Evolutionary conservation across 2,888 invertebrate genomes (phyloP).

Genomic region (Leuctra nigra): DNA sequence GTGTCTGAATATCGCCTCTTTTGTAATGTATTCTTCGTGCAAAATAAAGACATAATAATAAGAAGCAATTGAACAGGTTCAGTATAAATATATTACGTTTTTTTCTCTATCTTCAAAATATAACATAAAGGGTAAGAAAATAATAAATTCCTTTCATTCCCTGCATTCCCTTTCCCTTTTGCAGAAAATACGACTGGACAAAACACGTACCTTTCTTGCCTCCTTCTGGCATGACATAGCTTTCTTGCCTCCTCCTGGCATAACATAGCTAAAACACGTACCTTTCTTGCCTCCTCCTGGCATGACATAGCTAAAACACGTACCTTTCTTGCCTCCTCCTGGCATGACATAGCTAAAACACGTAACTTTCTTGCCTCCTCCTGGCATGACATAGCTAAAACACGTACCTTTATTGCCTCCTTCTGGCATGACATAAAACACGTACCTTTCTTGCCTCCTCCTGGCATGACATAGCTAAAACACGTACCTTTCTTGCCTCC

Average conservation of each 20-base stretch:
- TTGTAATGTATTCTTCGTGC: no score
- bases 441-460: conserved; percentile 36
- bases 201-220: no score
- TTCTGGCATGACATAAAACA: conserved; percentile 36
- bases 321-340: conserved; percentile 36
- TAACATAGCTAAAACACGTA: conserved; percentile 36
- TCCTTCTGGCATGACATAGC: conserved; percentile 36
- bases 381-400: conserved; percentile 36
- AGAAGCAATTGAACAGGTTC: no score
- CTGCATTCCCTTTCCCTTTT: no score
- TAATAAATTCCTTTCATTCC: no score
- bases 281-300: conserved; percentile 36
- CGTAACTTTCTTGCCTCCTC: conserved; percentile 36
- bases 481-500: conserved; percentile 37
- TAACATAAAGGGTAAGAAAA: no score
- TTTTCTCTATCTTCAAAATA: no score
- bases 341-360: conserved; percentile 36
- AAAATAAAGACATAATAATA: no score
- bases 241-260: conserved; percentile 36
- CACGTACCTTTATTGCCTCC: conserved; percentile 37
- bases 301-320: conserved; percentile 36
- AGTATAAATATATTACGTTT: no score
- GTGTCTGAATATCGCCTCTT: no score
- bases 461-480: conserved; percentile 36
- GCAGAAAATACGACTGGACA: no score